Evolutionary conservation across 2,797 vertebrate species (phyloP), one percentile per base, ranked within the genome.

Genomic region (Malurus leucopterus): DNA sequence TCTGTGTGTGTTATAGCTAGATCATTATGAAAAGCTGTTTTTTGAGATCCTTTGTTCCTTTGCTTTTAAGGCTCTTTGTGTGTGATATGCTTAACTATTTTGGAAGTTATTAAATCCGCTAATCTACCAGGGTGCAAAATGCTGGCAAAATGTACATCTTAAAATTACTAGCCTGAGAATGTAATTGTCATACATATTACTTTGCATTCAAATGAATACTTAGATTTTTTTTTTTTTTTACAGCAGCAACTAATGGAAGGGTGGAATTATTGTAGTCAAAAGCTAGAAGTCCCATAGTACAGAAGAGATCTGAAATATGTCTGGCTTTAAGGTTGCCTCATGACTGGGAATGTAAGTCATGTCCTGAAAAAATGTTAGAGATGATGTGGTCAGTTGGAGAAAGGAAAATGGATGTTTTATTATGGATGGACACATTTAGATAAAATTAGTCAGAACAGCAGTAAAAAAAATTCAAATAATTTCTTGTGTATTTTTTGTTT

Each of bases 121-220:
- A 84, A 80, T 94, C 71, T 79, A 64, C 64, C 59, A 63, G 65
- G 36, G 54, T 92, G 53, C 73, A 91, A 29, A 94, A 76, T 24
- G 40, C 57, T 78, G 46, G 70, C 57, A 93, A 82, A 47, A 63
- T 64, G 32, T 41, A 41, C 75, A 93, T 82, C 94, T 92, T 93
- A 89, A 95, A 93, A 88, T 95, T 89, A 85, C 41, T 87, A 88
- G 80, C 73, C 50, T 73, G 50, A 68, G 53, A 94, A 74, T 79
- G 74, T 79, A 91, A 92, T 86, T 93, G 62, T 94, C 94, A 65
- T 95, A 55, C 67, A 41, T 72, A 84, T 88, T 91, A 86, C 46
- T 84, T 47, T 88, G 86, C 61, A 72, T 93, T 95, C 83, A 95
- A 89, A 95, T 68, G 68, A 92, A 93, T 90, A 91, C 23, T 92